A percentile compares a stretch with the other conserved stretches of the same genome.
phyloP scores from a whole-genome alignment of 2,113 vertebrate species.

The Furnarius figulus region DNA sequence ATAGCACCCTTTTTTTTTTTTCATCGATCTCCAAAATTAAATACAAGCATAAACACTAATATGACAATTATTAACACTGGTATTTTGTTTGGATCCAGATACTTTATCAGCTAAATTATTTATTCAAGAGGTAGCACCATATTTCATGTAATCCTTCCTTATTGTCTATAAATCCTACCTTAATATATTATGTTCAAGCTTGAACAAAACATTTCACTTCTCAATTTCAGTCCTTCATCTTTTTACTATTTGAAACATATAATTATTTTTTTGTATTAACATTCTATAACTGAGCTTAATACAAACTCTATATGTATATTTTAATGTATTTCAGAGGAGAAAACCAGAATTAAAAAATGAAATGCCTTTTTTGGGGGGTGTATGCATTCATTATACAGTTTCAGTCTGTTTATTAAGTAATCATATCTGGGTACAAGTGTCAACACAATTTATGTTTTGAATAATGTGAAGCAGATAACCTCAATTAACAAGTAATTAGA shows the following conservation, averaged over 20 bases:
- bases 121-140: neutral
- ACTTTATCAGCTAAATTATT: neutral
- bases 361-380: neutral
- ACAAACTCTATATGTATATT: neutral
- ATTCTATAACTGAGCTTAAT: neutral
- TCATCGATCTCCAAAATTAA: neutral
- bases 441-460: slow-evolving; percentile 69
- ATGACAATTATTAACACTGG: neutral
- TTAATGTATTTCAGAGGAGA: neutral
- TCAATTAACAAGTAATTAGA: slow-evolving; percentile 71
- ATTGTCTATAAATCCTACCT: neutral
- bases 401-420: slow-evolving; percentile 69
- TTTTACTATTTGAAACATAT: neutral
- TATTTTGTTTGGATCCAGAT: neutral
- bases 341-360: neutral
- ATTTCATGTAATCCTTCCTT: neutral
- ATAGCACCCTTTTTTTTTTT: neutral
- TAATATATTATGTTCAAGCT: neutral
- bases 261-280: neutral
- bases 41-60: neutral
- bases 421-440: slow-evolving; percentile 67
- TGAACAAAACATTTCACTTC: neutral
- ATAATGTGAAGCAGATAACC: slow-evolving; percentile 68
- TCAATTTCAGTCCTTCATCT: neutral
- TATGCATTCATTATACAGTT: slow-evolving; percentile 6